phyloP scores from a whole-genome alignment of 1,140 invertebrate species.

The Aethina tumida region DNA sequence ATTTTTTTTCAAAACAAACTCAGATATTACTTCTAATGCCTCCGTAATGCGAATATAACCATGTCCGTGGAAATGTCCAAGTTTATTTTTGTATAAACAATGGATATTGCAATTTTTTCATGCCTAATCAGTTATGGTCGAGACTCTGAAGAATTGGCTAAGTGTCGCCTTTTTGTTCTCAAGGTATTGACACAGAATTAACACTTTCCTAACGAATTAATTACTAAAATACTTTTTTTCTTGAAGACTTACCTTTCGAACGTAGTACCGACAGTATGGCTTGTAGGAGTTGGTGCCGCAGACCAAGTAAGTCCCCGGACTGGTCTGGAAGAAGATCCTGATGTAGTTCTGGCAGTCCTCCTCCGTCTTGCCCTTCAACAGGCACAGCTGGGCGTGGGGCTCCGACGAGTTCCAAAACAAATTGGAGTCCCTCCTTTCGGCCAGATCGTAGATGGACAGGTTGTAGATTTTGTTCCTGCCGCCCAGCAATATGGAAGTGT shows the following conservation, averaged over 20 bases:
- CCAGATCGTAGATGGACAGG: slow-evolving; percentile 60
- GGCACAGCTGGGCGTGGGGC: slow-evolving; percentile 73
- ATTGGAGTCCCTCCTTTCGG: slow-evolving; percentile 40
- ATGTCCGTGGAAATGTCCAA: no score
- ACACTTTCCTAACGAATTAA: no score
- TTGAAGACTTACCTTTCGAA: slow-evolving; percentile 40
- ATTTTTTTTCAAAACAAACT: no score
- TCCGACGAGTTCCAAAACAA: slow-evolving; percentile 77
- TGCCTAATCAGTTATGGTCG: no score
- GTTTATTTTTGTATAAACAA: no score
- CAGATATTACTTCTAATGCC: no score
- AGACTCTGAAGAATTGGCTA: no score
- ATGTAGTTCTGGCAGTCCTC: slow-evolving; percentile 94
- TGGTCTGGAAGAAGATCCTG: slow-evolving; percentile 65
- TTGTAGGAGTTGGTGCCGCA: slow-evolving; percentile 98
- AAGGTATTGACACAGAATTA: no score
- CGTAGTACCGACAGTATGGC: slow-evolving; percentile 78
- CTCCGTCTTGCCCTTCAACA: slow-evolving; percentile 81
- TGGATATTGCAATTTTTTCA: neutral
- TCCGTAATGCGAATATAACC: no score
- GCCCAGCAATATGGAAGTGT: slow-evolving; percentile 38
- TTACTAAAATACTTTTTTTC: no score
- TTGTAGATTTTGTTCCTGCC: slow-evolving; percentile 72
- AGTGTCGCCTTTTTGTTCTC: no score
- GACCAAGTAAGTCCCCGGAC: slow-evolving; percentile 66